Conservation (phyloP, 2,888 invertebrate genomes). For the Dynastes grantii region DNA sequence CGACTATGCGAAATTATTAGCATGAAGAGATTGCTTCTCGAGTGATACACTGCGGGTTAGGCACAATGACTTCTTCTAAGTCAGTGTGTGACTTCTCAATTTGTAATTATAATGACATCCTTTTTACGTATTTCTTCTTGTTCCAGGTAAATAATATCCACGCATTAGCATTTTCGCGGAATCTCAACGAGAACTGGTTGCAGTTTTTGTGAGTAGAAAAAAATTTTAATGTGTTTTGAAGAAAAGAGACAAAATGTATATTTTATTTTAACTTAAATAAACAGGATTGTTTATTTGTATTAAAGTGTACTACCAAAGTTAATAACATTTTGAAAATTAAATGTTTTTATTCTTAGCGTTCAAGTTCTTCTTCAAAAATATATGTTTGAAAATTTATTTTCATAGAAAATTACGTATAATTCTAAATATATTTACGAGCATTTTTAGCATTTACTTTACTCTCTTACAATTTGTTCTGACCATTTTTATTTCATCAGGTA, state of each 20-base stretch:
- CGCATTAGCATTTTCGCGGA: neutral
- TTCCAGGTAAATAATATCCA: conserved; percentile 17
- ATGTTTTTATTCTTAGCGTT: too few species aligned
- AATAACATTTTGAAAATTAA: neutral
- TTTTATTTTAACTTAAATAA: too few species aligned
- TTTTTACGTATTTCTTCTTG: conserved; percentile 12
- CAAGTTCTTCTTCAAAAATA: too few species aligned
- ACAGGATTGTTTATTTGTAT: neutral
- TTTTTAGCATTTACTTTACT: too few species aligned
- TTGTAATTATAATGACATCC: conserved; percentile 17
- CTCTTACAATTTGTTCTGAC: too few species aligned
- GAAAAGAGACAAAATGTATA: neutral
- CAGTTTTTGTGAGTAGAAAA: neutral
- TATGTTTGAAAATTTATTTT: too few species aligned
- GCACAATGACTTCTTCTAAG: neutral
- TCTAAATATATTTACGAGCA: too few species aligned
- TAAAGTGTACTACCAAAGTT: neutral
- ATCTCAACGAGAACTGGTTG: neutral
- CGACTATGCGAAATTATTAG: conserved; percentile 3
- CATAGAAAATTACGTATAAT: too few species aligned
- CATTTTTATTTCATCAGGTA: too few species aligned
- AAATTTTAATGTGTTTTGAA: conserved; percentile 1
- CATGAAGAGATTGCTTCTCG: conserved; percentile 18
- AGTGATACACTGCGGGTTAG: neutral
- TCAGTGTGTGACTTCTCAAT: neutral